These are phyloP conservation scores for Aphelocoma coerulescens DNA, from an alignment of 2,113 vertebrate genomes.

Conservation along the genomic window DNA sequence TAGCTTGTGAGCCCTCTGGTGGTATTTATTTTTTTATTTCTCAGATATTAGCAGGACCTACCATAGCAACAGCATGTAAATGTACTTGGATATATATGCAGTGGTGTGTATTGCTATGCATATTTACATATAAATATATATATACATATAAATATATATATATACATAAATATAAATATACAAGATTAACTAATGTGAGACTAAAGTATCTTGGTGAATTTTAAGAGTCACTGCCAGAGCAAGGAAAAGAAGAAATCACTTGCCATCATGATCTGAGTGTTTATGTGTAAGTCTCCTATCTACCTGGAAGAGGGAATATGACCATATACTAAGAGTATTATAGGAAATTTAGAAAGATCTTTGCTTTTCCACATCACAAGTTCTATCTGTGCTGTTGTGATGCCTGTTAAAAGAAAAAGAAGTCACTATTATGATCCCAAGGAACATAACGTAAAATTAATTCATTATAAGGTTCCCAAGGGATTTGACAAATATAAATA, in stretches of 20 bases:
- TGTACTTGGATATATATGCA: neutral
- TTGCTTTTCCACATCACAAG: neutral
- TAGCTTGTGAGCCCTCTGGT: slow-evolving; percentile 24
- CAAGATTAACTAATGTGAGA: neutral
- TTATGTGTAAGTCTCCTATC: neutral
- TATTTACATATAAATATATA: neutral
- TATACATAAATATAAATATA: neutral
- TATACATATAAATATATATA: neutral
- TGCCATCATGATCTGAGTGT: neutral
- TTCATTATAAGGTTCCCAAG: neutral
- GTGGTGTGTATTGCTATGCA: neutral
- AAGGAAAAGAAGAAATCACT: neutral
- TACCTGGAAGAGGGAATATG: neutral
- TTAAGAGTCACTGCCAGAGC: neutral
- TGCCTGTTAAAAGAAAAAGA: neutral
- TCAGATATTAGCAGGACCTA: neutral
- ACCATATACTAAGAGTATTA: neutral
- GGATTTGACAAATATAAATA: neutral
- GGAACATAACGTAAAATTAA: neutral
- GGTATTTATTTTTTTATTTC: slow-evolving; percentile 14
- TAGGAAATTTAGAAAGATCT: neutral
- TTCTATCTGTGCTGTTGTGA: neutral
- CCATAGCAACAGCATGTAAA: neutral
- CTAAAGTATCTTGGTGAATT: neutral
- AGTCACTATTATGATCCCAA: neutral